Evolutionary conservation across 1,140 invertebrate species (phyloP).

Genomic region (Eumaeus atala): DNA sequence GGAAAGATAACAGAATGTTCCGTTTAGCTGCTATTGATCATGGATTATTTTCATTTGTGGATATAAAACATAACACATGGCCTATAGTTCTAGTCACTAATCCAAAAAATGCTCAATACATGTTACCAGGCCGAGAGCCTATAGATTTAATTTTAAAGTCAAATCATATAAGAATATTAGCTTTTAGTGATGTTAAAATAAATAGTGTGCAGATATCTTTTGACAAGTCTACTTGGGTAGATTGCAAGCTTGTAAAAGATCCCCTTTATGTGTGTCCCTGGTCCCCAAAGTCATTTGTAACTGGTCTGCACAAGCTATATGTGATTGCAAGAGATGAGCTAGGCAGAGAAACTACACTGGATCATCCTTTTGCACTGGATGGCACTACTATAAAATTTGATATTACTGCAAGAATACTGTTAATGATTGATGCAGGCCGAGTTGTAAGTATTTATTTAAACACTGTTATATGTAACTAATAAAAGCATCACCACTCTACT

Average conservation of each 20-base stretch:
- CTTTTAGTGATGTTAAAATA: slow-evolving; percentile 82
- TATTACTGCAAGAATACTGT: slow-evolving; percentile 79
- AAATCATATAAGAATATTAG: slow-evolving; percentile 86
- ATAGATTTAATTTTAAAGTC: slow-evolving; percentile 80
- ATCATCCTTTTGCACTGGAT: slow-evolving; percentile 87
- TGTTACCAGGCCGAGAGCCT: slow-evolving; percentile 84
- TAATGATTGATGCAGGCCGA: slow-evolving; percentile 83
- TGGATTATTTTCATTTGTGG: slow-evolving; percentile 91
- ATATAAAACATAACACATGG: slow-evolving; percentile 85
- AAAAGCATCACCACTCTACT: too few relatives aligned
- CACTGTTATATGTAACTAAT: too few relatives aligned
- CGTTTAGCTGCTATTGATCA: slow-evolving; percentile 90
- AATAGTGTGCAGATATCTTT: slow-evolving; percentile 81
- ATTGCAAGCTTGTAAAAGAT: slow-evolving; percentile 76
- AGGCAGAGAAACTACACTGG: slow-evolving; percentile 74
- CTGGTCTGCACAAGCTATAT: slow-evolving; percentile 82
- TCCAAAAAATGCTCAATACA: slow-evolving; percentile 88
- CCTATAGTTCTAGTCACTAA: slow-evolving; percentile 91
- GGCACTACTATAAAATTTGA: slow-evolving; percentile 79
- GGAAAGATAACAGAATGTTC: slow-evolving; percentile 94
- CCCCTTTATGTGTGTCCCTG: slow-evolving; percentile 84
- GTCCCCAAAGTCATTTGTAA: slow-evolving; percentile 79
- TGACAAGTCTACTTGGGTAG: slow-evolving; percentile 75
- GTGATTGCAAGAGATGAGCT: slow-evolving; percentile 78
- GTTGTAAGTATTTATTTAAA: slow-evolving; percentile 77